Evolutionary conservation across 2,113 vertebrate genomes (phyloP).

Genomic region (Amphiprion percula): DNA sequence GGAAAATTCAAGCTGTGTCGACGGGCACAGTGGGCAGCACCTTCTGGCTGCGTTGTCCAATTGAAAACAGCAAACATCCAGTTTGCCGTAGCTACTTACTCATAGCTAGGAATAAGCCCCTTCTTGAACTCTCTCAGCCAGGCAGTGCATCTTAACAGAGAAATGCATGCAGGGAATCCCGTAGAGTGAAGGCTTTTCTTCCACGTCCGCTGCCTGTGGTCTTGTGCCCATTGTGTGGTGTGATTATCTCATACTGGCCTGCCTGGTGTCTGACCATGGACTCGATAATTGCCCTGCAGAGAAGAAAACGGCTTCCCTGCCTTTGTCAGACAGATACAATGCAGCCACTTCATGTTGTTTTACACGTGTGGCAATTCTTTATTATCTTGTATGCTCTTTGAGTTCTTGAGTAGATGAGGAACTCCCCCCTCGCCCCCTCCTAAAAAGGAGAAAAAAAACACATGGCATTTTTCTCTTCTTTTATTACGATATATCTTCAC

Average conservation of each 20-base stretch:
- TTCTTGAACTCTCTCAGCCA: conserved; percentile 59
- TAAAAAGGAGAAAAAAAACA: conserved; percentile 9
- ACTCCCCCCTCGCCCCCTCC: not conserved
- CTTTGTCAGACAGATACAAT: conserved; percentile 60
- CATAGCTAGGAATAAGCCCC: conserved; percentile 33
- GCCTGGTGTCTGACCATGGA: conserved; percentile 71
- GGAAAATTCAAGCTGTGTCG: conserved; percentile 18
- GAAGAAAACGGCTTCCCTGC: conserved; percentile 58
- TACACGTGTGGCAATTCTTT: conserved; percentile 53
- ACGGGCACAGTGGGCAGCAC: conserved; percentile 28
- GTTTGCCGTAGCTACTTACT: conserved; percentile 38
- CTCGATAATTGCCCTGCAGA: conserved; percentile 68
- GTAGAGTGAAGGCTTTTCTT: conserved; percentile 61
- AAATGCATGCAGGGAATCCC: conserved; percentile 65
- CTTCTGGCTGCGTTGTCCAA: conserved; percentile 37
- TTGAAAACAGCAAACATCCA: conserved; percentile 57
- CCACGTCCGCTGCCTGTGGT: conserved; percentile 54
- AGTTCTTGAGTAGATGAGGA: conserved; percentile 41
- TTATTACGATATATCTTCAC: conserved; percentile 54
- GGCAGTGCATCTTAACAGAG: conserved; percentile 50
- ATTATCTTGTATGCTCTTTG: conserved; percentile 48
- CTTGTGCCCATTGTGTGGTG: conserved; percentile 71
- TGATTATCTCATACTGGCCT: conserved; percentile 72
- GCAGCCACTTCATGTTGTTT: conserved; percentile 70
- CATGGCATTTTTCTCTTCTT: conserved; percentile 18